A percentile compares a stretch with the other conserved stretches of the same genome.
These are phyloP conservation scores for Diabrotica virgifera DNA, from an alignment of 1,140 invertebrate species.

Conservation along the genomic window DNA sequence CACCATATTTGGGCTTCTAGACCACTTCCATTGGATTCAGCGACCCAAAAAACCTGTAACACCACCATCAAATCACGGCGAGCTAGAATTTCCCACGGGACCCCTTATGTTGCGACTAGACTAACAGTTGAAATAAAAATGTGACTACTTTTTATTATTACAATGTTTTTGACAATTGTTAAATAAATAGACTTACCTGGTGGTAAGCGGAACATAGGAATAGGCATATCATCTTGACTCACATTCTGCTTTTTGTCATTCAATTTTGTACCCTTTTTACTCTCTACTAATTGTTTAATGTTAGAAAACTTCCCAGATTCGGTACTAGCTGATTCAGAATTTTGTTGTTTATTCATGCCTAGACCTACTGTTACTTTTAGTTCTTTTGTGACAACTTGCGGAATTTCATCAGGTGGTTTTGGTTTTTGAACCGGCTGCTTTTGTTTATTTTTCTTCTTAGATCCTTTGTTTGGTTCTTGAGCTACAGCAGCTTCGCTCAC, in stretches of 20 bases:
- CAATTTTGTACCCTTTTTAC: conserved; percentile 24
- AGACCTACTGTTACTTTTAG: conserved; percentile 34
- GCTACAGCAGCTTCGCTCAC: not conserved
- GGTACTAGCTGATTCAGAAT: not conserved
- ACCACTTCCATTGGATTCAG: too few species aligned
- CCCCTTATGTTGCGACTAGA: too few species aligned
- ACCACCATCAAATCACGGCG: too few species aligned
- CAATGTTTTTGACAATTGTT: not conserved
- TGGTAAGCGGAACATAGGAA: conserved; percentile 52
- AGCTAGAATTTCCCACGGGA: too few species aligned
- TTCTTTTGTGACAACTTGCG: conserved; percentile 28
- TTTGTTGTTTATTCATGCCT: conserved; percentile 23
- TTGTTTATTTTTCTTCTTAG: conserved; percentile 30
- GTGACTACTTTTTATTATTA: not conserved
- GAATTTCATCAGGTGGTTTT: conserved; percentile 31
- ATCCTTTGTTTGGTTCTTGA: conserved; percentile 9
- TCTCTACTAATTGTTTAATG: conserved; percentile 53
- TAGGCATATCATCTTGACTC: conserved; percentile 12
- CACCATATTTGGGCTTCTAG: too few species aligned
- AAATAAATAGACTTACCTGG: conserved; percentile 53
- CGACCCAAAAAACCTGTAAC: too few species aligned
- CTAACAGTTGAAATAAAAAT: too few species aligned
- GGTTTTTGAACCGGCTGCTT: conserved; percentile 32
- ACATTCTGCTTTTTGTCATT: conserved; percentile 6
- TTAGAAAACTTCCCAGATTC: conserved; percentile 36